Base-by-base conservation (phyloP, 2,888 invertebrate species). In the Ganaspis brasiliensis region DNA sequence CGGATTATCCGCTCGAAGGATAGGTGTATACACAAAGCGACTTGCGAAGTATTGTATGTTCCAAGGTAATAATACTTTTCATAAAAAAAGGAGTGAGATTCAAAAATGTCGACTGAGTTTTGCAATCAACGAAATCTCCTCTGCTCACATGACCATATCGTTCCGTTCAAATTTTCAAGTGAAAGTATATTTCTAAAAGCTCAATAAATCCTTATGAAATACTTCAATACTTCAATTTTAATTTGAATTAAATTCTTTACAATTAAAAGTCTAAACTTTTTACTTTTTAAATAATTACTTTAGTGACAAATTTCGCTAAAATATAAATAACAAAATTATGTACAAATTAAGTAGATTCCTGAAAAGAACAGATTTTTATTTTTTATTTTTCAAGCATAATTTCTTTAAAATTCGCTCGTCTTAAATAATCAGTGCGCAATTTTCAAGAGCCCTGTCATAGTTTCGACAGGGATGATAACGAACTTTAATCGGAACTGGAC, bases 1-100 rank as follows among this genome's bases (percentile, higher is more conserved):
- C 85, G 86, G 87, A 88, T 87, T 86, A 88, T 87, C 87, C 85
- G 76, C 55, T 77, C 72, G 73, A 75, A 79, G 77, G 73, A 74
- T 77, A 75, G 73, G 73, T 79, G 79, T 79, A 74, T 77, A 75
- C 77, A 79, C 76, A 72, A 79, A 79, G 75, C 75, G 72, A 79
- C 74, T 73, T 59, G 57, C 21, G 56, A 56, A 59, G 57, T 16
- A 8, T 52, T 52, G 52, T 52, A 16, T 52, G 52, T 52, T 52
- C n/a, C 19, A 8, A 16, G 52, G 16, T 45, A 45, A 45, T 45
- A 9, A 56, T 56, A 56, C 21, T 56, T 56, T 56, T 56, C 49
- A 49, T 49, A 19, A 49, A 49, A 45, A 49, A 49, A 49, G 49
- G 16, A 49, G 16, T 49, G 49, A n/a, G 16, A 49, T 49, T 6